These are phyloP conservation scores for Oenanthe melanoleuca DNA, from an alignment of 2,113 vertebrate genomes.

Conservation along the genomic window DNA sequence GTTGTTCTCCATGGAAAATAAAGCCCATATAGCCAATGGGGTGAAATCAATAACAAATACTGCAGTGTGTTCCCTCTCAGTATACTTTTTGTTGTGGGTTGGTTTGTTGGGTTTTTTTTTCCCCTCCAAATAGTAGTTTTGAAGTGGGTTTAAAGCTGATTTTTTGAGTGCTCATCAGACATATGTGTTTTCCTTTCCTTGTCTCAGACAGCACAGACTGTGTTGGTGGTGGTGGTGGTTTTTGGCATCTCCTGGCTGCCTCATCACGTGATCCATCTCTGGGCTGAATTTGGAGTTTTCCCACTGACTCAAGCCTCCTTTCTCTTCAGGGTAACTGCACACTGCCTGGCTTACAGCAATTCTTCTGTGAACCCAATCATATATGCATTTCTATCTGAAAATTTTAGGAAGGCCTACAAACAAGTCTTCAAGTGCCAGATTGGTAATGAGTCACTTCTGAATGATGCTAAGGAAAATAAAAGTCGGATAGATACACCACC, in stretches of 20 bases:
- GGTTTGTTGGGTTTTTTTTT: too few species aligned
- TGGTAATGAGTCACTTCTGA: conserved; percentile 68
- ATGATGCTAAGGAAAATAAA: conserved; percentile 82
- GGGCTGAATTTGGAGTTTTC: conserved; percentile 94
- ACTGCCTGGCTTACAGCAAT: conserved; percentile 98
- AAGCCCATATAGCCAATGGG: neutral
- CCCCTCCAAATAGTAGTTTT: neutral
- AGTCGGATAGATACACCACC: conserved; percentile 86
- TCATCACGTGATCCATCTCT: conserved; percentile 91
- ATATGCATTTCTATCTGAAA: conserved; percentile 95
- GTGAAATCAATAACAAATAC: neutral
- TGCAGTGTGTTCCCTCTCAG: neutral
- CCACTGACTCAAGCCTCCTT: conserved; percentile 95
- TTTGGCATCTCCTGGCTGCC: conserved; percentile 98
- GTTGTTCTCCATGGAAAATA: neutral
- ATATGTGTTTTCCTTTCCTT: conserved; percentile 46
- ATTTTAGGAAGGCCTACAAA: conserved; percentile 96
- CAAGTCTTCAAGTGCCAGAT: conserved; percentile 92
- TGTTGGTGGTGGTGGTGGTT: conserved; percentile 96
- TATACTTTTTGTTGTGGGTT: neutral
- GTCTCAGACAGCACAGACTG: conserved; percentile 92
- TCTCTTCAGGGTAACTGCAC: conserved; percentile 86
- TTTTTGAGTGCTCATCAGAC: conserved; percentile 27
- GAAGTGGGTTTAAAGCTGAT: neutral
- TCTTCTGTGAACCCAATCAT: conserved; percentile 98